phyloP scores from a whole-genome alignment of 2,113 vertebrate species.

The Thunnus thynnus region DNA sequence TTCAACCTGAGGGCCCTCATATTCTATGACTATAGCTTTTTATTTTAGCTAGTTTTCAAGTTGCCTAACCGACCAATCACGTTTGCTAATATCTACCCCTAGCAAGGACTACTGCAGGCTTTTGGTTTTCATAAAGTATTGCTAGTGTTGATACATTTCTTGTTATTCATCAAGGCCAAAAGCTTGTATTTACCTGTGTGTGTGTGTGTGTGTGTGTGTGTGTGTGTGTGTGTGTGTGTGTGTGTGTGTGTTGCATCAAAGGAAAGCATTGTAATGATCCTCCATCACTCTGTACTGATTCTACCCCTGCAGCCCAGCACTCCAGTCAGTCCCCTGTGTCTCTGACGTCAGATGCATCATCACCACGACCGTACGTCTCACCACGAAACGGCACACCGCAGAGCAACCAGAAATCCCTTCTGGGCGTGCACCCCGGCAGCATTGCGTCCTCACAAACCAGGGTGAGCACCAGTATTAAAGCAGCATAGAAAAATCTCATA shows the following conservation, averaged over 20 bases:
- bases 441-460: slow-evolving; percentile 91
- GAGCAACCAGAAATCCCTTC: slow-evolving; percentile 91
- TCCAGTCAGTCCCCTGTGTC: slow-evolving; percentile 98
- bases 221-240: background rate
- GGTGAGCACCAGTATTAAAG: slow-evolving; percentile 78
- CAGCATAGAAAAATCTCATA: background rate
- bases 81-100: background rate
- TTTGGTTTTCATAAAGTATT: background rate
- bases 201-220: no score
- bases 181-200: background rate
- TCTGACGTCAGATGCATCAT: slow-evolving; percentile 95
- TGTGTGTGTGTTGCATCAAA: background rate
- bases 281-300: background rate
- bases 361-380: slow-evolving; percentile 96
- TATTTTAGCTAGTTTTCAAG: background rate
- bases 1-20: no score
- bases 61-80: background rate
- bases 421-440: slow-evolving; percentile 82
- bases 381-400: slow-evolving; percentile 97
- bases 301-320: slow-evolving; percentile 88
- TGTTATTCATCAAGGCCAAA: background rate
- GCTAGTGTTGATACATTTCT: background rate
- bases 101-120: background rate
- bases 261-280: background rate
- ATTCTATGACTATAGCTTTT: no score